Evolutionary conservation across 1,140 invertebrate species (phyloP), one percentile per base, ranked within the genome.

Genomic region (Temnothorax curvispinosus): DNA sequence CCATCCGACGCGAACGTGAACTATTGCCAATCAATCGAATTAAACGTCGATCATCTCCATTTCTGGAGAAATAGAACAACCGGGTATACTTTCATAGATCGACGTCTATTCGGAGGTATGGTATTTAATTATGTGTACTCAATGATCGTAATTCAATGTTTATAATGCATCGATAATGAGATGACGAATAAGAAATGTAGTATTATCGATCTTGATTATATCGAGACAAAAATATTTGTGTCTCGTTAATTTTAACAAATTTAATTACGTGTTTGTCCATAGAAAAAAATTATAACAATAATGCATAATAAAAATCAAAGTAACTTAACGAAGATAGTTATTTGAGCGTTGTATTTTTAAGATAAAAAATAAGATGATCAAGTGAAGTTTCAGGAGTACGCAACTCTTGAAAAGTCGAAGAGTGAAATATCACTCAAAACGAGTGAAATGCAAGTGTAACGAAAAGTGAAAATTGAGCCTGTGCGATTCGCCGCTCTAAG

Each of bases 41-140:
- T 74, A 75, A 84, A 84, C 3, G 35, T 84, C 69, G 80, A 84
- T 84, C 80, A 84, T n/a, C 50, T 60, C 69, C 35, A 75, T 50
- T 38, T 27, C 52, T 21, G 44, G 44, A 60, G 80, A 60, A 21
- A 60, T 58, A 82, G 80, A 62, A 84, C 69, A 60, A 60, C 7
- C 27, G n/a, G 62, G 69, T 75, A 38, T 84, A 60, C 32, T 50
- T 60, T 13, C 7, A 5, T 18, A 27, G 13, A 50, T 60, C 54
- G 6, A 60, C 15, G 2, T 84, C 69, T 62, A 75, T 84, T 75
- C n/a, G 32, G 62, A 74, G 67, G 5, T 0, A 47, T 11, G 35
- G 13, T 60, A 38, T 84, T 84, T 21, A 50, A 84, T 84, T 75
- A 75, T 47, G 32, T 35, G 18, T 8, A 58, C n/a, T 58, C 54